Base-by-base conservation (phyloP, 2,888 invertebrate genomes). In the Lasioglossum calceatum region DNA sequence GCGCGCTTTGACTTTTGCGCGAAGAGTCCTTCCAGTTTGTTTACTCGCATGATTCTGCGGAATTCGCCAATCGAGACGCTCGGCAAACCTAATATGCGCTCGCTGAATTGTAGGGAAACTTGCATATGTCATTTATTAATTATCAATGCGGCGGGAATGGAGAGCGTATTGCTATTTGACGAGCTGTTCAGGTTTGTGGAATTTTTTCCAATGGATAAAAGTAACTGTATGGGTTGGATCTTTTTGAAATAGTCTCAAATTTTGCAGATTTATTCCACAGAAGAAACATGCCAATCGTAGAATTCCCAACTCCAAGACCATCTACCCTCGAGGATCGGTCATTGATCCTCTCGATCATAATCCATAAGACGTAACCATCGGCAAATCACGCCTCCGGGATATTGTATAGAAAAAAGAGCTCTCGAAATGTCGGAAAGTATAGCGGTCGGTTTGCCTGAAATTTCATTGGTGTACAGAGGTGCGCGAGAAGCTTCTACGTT, bases 1-100 rank as follows among this genome's bases (percentile, higher is more conserved):
- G n/a, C 36, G 12, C 71, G 61, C 85, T 67, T 76, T 42, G 73
- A 70, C 61, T 79, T 78, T 80, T 81, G 50, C 54, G 27, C 76
- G 72, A 23, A 61, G 88, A 88, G 84, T 82, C 83, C 78, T 74
- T 27, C 23, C 42, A 44, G 50, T 75, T 81, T 84, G 79, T 87
- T 84, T 84, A 79, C 79, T 75, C 61, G 70, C 72, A 42, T 50
- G 74, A 75, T 72, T 72, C 64, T 58, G 50, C n/a, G 61, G 67
- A 83, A 83, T 75, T 82, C 73, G 72, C 81, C 72, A 79, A 70
- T 44, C 61, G 54, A 54, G 73, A 81, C 73, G 44, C 73, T 74
- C 67, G 44, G 61, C 44, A 74, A 80, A 80, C 70, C 10, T 39
- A 23, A 39, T 36, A 23, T 12, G 23, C 23, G 70, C 39, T 23